Evolutionary conservation across 2,113 vertebrate species (phyloP), one percentile per base, ranked within the genome.

Genomic region (Callorhinus ursinus): DNA sequence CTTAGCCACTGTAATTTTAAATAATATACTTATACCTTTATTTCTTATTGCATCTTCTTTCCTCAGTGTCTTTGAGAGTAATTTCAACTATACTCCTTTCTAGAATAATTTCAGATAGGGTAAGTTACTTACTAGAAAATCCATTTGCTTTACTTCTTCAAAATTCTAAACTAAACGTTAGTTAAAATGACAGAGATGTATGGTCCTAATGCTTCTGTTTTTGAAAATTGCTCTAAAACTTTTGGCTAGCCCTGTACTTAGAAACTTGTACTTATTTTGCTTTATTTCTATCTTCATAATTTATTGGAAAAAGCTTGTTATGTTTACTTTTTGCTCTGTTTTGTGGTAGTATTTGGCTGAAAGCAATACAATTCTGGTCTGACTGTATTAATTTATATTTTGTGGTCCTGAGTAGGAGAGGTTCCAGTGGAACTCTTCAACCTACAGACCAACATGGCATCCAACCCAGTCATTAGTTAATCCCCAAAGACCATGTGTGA

Each of bases 211-310:
- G 72, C n/a, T 86, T 97, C 85, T 88, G 36, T 92, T 96, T 97
- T 86, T 96, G 82, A 97, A 97, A 98, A 96, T 96, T 95, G 87
- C 94, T 88, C 51, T 93, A 91, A 97, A 95, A 96, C 31, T 92
- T 97, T 91, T 88, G 36, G 53, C 84, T 93, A 98, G 96, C 95
- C 42, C 33, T 92, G 49, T 57, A 89, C 84, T 91, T 96, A 86
- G 85, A 95, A 93, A 91, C 76, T 91, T 93, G 36, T 21, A 93
- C 61, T 95, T 88, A 94, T 90, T 95, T 96, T 93, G 71, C 28
- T 22, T 76, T 85, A 2, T 96, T 96, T 88, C n/a, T 55, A 86
- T 72, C 83, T 93, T 95, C 10, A 24, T 86, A 97, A 89, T 94
- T 82, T 72, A 88, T 69, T 89, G 10, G 72, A 86, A 93, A 97